Evolutionary conservation across 2,113 vertebrate genomes (phyloP).

Genomic region (Electrona antarctica): DNA sequence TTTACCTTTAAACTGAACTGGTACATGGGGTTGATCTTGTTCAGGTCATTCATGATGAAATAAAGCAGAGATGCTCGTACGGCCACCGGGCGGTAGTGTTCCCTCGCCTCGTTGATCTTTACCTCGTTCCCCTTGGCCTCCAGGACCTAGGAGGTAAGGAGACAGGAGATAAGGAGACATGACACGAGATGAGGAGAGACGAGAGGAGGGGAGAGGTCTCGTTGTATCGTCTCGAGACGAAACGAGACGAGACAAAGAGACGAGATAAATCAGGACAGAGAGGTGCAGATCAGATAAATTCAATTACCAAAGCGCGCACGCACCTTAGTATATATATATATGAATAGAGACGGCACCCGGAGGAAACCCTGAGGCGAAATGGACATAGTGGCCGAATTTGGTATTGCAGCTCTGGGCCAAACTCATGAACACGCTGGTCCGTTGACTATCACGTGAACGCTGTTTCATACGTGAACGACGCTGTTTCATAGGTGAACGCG

Average conservation of each 20-base stretch:
- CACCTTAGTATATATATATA: too few relatives aligned
- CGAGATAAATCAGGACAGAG: background rate
- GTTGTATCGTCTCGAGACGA: background rate
- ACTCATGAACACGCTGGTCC: too few relatives aligned
- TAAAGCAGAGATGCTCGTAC: constrained; percentile 82
- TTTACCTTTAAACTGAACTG: constrained; percentile 85
- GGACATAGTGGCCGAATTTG: too few relatives aligned
- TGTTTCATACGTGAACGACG: too few relatives aligned
- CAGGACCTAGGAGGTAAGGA: constrained; percentile 69
- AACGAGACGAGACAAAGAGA: background rate
- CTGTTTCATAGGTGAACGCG: too few relatives aligned
- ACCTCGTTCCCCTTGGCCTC: constrained; percentile 83
- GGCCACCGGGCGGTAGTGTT: constrained; percentile 81
- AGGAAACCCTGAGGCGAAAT: too few relatives aligned
- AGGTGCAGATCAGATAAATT: background rate
- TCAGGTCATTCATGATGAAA: constrained; percentile 85
- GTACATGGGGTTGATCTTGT: constrained; percentile 88
- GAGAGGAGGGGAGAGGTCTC: background rate
- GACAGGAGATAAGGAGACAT: background rate
- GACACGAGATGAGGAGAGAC: background rate
- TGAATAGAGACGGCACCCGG: too few relatives aligned
- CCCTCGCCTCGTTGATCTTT: constrained; percentile 82
- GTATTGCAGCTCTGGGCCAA: too few relatives aligned
- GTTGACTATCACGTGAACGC: too few relatives aligned
- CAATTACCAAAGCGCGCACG: too few relatives aligned